These are phyloP conservation scores for Sylvilagus floridanus DNA, from an alignment of 2,797 vertebrate species.

Conservation along the genomic window DNA sequence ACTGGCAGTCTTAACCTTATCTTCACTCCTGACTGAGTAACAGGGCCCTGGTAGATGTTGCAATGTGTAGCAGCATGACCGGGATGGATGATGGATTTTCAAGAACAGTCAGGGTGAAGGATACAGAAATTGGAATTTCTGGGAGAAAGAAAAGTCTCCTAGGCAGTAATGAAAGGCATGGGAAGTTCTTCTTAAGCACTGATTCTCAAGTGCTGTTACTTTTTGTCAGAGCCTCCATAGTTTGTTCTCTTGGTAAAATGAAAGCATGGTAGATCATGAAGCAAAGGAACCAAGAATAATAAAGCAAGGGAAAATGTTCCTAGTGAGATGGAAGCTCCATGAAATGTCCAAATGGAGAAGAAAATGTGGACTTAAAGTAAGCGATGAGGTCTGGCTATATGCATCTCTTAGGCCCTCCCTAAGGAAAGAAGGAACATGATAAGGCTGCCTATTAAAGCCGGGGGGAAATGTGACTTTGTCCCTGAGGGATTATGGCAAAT, in stretches of 20 bases:
- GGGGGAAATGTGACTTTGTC: neutral
- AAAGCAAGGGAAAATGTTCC: neutral
- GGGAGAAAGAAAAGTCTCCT: neutral
- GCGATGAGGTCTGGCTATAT: neutral
- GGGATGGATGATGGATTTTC: no score
- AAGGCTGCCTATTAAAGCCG: no score
- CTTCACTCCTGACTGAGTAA: neutral
- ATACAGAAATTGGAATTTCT: neutral
- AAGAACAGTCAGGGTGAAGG: neutral
- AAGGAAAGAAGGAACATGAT: neutral
- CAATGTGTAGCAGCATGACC: neutral
- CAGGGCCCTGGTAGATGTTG: neutral
- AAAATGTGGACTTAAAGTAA: neutral
- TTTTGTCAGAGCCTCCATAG: neutral
- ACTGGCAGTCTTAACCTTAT: neutral
- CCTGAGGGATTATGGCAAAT: neutral
- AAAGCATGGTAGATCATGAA: neutral
- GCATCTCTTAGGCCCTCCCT: neutral
- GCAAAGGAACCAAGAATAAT: neutral
- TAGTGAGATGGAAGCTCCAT: neutral
- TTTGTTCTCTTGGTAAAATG: neutral
- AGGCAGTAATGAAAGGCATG: neutral
- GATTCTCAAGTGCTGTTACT: neutral
- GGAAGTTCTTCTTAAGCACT: neutral
- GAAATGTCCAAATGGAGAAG: neutral